These are phyloP conservation scores for Gymnothorax reevesii DNA, from an alignment of 2,797 vertebrate species.

Conservation along the genomic window DNA sequence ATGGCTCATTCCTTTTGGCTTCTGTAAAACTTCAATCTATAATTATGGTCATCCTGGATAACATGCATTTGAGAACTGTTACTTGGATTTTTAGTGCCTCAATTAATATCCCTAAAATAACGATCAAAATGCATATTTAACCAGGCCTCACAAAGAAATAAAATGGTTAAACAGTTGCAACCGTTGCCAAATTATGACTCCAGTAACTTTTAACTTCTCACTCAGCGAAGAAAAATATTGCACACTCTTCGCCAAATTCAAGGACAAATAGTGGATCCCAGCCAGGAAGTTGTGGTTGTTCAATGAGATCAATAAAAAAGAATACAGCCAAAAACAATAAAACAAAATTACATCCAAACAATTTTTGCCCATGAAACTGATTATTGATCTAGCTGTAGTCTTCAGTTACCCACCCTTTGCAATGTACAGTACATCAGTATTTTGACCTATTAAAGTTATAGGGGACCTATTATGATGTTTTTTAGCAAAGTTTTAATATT, in stretches of 20 bases:
- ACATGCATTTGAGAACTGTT: not conserved
- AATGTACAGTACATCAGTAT: not conserved
- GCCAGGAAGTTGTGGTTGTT: not conserved
- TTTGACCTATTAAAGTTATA: not conserved
- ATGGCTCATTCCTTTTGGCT: not conserved
- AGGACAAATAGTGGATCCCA: not conserved
- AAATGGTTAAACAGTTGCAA: too few species aligned
- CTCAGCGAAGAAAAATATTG: not conserved
- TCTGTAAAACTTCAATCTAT: not conserved
- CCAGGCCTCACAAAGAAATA: too few species aligned
- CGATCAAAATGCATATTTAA: too few species aligned
- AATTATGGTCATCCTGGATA: not conserved
- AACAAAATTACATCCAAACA: not conserved
- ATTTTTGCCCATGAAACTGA: not conserved
- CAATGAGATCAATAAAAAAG: not conserved
- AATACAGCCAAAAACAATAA: not conserved
- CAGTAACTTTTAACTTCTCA: not conserved
- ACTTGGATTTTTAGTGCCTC: not conserved
- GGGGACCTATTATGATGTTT: too few species aligned
- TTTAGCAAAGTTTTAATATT: too few species aligned
- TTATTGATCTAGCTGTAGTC: not conserved
- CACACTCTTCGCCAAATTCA: not conserved
- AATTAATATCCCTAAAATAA: too few species aligned
- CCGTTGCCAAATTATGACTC: not conserved
- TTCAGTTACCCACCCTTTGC: not conserved